Evolutionary conservation across 2,888 invertebrate species (phyloP).

Genomic region (Tholera decimalis): DNA sequence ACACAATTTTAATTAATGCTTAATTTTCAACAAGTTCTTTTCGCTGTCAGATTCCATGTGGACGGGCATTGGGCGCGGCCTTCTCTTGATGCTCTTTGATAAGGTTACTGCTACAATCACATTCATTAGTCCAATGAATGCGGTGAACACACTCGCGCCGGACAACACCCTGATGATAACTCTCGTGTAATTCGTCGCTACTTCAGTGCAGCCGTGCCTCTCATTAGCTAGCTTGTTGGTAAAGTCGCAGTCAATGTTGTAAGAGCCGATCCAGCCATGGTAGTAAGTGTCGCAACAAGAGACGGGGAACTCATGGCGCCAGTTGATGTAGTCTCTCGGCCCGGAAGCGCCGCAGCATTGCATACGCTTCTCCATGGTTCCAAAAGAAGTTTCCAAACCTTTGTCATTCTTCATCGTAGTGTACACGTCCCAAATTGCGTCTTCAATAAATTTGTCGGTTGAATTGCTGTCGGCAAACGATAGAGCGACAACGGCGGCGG

Average conservation of each 20-base stretch:
- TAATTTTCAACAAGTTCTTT: conserved; percentile 78
- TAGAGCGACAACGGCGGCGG: conserved; percentile 77
- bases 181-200: conserved; percentile 81
- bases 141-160: conserved; percentile 76
- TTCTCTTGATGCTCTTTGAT: conserved; percentile 74
- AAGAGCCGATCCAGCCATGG: conserved; percentile 81
- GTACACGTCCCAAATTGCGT: conserved; percentile 85
- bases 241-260: conserved; percentile 82
- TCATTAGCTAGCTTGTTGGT: conserved; percentile 87
- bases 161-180: conserved; percentile 80
- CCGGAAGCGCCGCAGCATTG: conserved; percentile 86
- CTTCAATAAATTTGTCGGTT: conserved; percentile 83
- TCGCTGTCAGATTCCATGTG: conserved; percentile 83
- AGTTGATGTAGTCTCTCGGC: conserved; percentile 85
- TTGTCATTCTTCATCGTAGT: conserved; percentile 78
- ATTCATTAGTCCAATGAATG: conserved; percentile 77
- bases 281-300: conserved; percentile 87
- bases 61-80: conserved; percentile 70
- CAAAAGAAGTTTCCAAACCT: conserved; percentile 75
- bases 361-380: conserved; percentile 79
- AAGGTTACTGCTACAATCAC: conserved; percentile 74
- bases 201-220: conserved; percentile 83
- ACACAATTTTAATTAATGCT: conserved; percentile 22
- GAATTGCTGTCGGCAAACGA: conserved; percentile 80
- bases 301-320: conserved; percentile 82